These are phyloP conservation scores for Myocastor coypus DNA, from an alignment of 2,113 vertebrate genomes.

Conservation along the genomic window DNA sequence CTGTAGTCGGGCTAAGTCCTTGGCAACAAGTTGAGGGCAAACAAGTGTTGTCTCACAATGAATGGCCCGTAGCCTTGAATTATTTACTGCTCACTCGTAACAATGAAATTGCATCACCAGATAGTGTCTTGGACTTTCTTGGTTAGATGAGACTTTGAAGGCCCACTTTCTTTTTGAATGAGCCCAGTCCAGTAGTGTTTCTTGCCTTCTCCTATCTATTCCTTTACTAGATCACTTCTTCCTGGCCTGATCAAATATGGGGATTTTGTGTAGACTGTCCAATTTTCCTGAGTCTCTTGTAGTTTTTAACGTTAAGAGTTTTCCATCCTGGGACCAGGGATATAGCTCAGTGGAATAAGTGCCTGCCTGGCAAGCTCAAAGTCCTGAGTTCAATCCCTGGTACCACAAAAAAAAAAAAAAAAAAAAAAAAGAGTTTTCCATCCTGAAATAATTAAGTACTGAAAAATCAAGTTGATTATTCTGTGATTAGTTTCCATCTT, in stretches of 20 bases:
- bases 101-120: constrained; percentile 21
- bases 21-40: constrained; percentile 50
- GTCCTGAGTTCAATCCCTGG: too few relatives aligned
- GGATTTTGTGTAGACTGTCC: neutral
- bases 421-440: neutral
- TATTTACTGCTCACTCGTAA: constrained; percentile 21
- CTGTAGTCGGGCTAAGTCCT: constrained; percentile 61
- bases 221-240: neutral
- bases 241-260: neutral
- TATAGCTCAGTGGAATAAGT: too few relatives aligned
- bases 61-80: constrained; percentile 37
- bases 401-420: too few relatives aligned
- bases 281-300: neutral
- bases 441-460: neutral
- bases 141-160: constrained; percentile 32
- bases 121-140: neutral
- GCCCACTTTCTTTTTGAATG: constrained; percentile 4
- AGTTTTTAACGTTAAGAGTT: neutral
- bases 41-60: constrained; percentile 58
- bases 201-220: neutral
- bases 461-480: neutral
- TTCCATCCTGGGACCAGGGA: too few relatives aligned
- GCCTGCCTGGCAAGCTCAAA: too few relatives aligned
- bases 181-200: neutral
- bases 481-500: neutral